Base-by-base conservation (phyloP, 1,140 invertebrate species). In the Marisa cornuarietis region DNA sequence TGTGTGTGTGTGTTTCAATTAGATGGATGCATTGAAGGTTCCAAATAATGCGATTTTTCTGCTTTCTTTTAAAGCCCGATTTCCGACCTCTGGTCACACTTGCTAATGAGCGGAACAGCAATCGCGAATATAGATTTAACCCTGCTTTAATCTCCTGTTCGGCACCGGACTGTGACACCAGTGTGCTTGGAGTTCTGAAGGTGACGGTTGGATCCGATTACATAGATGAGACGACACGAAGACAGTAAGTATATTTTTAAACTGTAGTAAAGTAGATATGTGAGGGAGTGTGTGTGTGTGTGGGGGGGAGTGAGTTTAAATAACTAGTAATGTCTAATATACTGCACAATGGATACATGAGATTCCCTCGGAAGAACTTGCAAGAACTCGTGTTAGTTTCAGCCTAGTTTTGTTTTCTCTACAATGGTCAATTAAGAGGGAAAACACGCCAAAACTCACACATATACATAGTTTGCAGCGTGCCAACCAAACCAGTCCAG, bases 171-270 rank as follows among this genome's bases (percentile, higher is more conserved):
- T 84, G 84, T 66, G 73, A 72, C 24, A 65, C 79, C 8, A 83
- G 76, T 69, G 85, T 85, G 61, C 81, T 84, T 5, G 85, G 84
- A 13, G 42, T 85, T 54, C 49, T 87, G 3, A 82, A 84, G 61
- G 80, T 87, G 9, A 69, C 62, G 54, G 66, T 87, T 14, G 14
- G 26, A 8, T 63, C 76, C 1, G 18, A 80, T 16, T 78, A n/a
- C 13, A 24, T 78, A 2, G 77, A 54, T 24, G 9, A 51, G 6
- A 65, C 71, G 6, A 58, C 73, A 10, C 14, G 76, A 16, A 78
- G 77, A 22, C 42, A 77, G 76, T 77, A 24, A 68, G 76, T 77
- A 8, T 8, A 22, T 26, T 3, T 74, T 24, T 26, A 31, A 61
- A 6, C 11, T 9, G 26, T 24, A n/a, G 22, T 16, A 13, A 49